A percentile compares a stretch with the other conserved stretches of the same genome.
These are phyloP conservation scores for Trichogramma dendrolimi DNA, from an alignment of 2,888 invertebrate species.

Conservation along the genomic window DNA sequence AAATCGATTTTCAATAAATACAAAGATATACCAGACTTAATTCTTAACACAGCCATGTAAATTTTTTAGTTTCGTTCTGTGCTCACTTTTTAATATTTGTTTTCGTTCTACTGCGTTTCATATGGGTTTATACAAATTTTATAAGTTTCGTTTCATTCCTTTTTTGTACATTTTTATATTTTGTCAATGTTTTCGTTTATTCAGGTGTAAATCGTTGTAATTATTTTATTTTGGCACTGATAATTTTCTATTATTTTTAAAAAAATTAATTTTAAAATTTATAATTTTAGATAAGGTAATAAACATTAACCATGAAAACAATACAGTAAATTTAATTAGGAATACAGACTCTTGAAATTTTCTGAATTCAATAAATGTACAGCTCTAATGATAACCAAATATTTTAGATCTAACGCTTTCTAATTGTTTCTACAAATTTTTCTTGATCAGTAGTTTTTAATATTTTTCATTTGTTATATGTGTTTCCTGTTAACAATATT, in stretches of 20 bases:
- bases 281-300: neutral
- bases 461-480: too few species aligned
- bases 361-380: neutral
- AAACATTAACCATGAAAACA: conserved; percentile 10
- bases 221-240: conserved; percentile 8
- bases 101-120: neutral
- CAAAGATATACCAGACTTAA: neutral
- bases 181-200: conserved; percentile 1
- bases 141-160: too few species aligned
- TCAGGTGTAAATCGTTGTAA: neutral
- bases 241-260: conserved; percentile 1
- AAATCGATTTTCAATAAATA: conserved; percentile 24
- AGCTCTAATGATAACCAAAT: too few species aligned
- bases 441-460: too few species aligned
- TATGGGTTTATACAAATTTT: too few species aligned
- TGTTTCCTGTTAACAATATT: too few species aligned
- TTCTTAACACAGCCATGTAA: conserved; percentile 11
- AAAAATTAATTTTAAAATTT: neutral
- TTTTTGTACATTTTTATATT: neutral
- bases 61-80: conserved; percentile 7
- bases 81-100: neutral
- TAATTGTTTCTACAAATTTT: too few species aligned
- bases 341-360: conserved; percentile 25
- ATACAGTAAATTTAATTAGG: conserved; percentile 8
- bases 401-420: too few species aligned